Percentiles rank a stretch among this genome's conserved stretches.
Evolutionary conservation across 2,113 vertebrate genomes (phyloP).

Genomic region (Plecturocebus donacophilus): DNA sequence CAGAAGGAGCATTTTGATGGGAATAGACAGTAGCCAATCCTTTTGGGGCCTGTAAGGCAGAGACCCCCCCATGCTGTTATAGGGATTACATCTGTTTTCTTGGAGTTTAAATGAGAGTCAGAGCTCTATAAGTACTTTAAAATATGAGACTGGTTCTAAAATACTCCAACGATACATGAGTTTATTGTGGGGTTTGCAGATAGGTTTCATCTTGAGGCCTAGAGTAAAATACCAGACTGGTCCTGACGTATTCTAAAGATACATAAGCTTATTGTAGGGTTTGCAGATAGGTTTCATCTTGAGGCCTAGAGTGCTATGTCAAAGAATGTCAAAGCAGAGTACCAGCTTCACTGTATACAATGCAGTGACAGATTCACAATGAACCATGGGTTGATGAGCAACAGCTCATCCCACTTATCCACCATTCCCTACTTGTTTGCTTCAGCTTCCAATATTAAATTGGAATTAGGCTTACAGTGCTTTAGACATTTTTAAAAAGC

Average conservation of each 20-base stretch:
- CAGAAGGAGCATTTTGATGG: neutral
- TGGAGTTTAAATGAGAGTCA: neutral
- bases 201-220: neutral
- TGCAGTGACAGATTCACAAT: neutral
- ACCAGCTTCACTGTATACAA: neutral
- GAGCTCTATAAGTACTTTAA: neutral
- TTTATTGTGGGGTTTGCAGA: neutral
- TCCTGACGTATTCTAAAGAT: too few relatives aligned
- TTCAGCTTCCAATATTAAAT: neutral
- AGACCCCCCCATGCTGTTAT: neutral
- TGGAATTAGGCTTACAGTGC: neutral
- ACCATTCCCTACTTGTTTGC: neutral
- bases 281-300: neutral
- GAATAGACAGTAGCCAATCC: neutral
- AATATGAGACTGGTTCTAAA: neutral
- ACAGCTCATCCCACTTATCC: neutral
- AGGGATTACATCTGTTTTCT: conserved; percentile 13
- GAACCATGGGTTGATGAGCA: too few relatives aligned
- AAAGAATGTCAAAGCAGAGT: neutral
- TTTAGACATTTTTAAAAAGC: neutral
- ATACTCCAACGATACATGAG: neutral
- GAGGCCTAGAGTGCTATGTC: neutral
- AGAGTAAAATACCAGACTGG: too few relatives aligned
- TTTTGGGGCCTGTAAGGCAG: neutral
- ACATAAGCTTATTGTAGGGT: neutral